Percentiles rank a stretch among this genome's conserved stretches.
These are phyloP conservation scores for Parotia lawesii DNA, from an alignment of 2,113 vertebrate species.

Conservation along the genomic window DNA sequence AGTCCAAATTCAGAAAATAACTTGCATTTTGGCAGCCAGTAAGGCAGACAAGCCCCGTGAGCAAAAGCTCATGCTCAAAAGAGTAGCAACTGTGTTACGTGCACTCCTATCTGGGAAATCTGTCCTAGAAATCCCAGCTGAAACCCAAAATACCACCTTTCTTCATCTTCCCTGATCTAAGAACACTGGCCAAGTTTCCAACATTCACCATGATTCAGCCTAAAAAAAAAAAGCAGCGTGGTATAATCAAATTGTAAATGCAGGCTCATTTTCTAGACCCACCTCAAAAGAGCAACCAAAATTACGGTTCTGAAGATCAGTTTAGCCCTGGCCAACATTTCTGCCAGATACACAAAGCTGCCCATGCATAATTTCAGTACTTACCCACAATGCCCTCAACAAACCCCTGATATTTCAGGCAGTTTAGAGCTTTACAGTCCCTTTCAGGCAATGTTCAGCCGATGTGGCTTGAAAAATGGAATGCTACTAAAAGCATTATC, in stretches of 20 bases:
- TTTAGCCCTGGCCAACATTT: background rate
- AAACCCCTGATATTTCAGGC: background rate
- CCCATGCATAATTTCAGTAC: background rate
- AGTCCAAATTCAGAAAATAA: background rate
- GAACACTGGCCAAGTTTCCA: background rate
- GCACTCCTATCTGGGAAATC: background rate
- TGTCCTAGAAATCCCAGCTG: background rate
- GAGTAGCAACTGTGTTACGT: background rate
- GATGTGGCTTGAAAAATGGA: background rate
- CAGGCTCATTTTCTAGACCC: background rate
- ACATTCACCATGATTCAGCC: background rate
- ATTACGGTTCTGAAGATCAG: background rate
- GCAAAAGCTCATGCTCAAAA: background rate
- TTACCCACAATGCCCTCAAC: background rate
- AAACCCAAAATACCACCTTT: background rate
- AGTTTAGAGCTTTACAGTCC: background rate
- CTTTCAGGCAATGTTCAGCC: background rate
- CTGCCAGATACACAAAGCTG: background rate
- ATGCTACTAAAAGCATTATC: background rate
- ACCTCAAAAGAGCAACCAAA: background rate
- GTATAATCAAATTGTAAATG: background rate
- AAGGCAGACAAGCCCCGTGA: background rate
- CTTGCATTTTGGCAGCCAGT: background rate
- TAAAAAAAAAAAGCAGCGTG: background rate
- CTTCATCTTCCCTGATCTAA: background rate